These are phyloP conservation scores for Cepphus grylle DNA, from an alignment of 2,113 vertebrate species.

Conservation along the genomic window DNA sequence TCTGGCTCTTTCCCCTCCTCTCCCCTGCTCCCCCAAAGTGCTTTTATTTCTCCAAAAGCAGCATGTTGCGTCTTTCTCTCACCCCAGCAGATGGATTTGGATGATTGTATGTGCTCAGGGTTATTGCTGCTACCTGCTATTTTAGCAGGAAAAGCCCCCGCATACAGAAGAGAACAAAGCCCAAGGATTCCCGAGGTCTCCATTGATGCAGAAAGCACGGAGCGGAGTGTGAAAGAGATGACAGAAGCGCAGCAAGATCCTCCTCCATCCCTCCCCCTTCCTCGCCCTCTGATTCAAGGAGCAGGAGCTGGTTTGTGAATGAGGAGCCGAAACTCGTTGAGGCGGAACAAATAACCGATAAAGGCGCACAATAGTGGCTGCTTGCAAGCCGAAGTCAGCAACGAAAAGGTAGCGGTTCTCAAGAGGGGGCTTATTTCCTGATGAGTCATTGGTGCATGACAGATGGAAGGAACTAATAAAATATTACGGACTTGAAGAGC, in stretches of 20 bases:
- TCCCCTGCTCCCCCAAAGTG: not conserved
- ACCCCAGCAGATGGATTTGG: not conserved
- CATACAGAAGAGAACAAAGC: not conserved
- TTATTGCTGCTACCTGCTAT: constrained; percentile 20
- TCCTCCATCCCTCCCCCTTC: constrained; percentile 20
- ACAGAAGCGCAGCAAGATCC: not conserved
- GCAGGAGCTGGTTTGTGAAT: constrained; percentile 58
- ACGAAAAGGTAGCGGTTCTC: constrained; percentile 20
- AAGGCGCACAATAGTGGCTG: not conserved
- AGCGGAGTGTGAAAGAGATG: not conserved
- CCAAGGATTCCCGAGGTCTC: not conserved
- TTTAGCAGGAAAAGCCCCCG: not conserved
- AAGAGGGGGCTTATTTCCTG: constrained; percentile 19
- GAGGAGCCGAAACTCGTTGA: constrained; percentile 27
- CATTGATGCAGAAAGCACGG: constrained; percentile 32
- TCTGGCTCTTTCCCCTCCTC: not conserved
- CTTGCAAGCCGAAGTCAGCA: not conserved
- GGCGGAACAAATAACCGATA: constrained; percentile 15
- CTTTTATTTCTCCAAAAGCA: not conserved
- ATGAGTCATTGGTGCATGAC: not conserved
- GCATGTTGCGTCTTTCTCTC: not conserved
- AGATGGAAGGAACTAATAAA: constrained; percentile 57
- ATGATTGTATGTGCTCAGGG: not conserved
- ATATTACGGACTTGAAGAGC: constrained; percentile 6
- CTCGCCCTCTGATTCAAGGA: constrained; percentile 35